Evolutionary conservation across 2,797 vertebrate species (phyloP), one percentile per base, ranked within the genome.

Genomic region (Amblyraja radiata): DNA sequence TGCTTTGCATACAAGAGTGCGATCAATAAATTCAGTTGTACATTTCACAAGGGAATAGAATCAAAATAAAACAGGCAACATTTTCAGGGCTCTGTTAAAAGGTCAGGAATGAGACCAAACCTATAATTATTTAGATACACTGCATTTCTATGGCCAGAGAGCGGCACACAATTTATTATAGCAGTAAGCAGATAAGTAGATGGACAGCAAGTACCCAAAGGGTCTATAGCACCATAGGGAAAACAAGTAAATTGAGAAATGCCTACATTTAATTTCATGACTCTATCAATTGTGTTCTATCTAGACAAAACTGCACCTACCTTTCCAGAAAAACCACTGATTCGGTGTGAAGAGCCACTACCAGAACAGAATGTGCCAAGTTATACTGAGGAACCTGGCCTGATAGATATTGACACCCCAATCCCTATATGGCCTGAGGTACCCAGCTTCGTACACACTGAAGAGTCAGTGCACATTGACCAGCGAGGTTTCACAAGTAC

Each of bases 391-490:
- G 71, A 92, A 58, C 23, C 90, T 74, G 71, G 90, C 76, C 90
- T 92, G 46, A 71, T 92, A 92, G 71, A 92, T 54, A 32, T 88
- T 32, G 84, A 88, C 61, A 68, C n/a, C 0, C 84, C 84, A 88
- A 88, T 32, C n/a, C 61, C 84, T 88, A 39, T 92, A 28, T 92
- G 90, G 90, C 90, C 90, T 54, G 90, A 92, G 90, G 90, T 23
- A 25, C 90, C 90, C 68, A 92, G 39, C 90, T 92, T 92, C 54
- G 23, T 92, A 76, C 90, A 91, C 16, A 91, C 68, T 91, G 90
- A 92, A 92, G 90, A 92, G 28, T 74, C 68, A 21, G 71, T 92
- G 39, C 90, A 92, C 13, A 54, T 71, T 92, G 68, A 73, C 3
- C 90, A 74, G 71, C 68, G 68, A 74, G 28, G 39, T 71, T 74